Base-by-base conservation (phyloP, 1,140 invertebrate species). In the Danaus melanippus region DNA sequence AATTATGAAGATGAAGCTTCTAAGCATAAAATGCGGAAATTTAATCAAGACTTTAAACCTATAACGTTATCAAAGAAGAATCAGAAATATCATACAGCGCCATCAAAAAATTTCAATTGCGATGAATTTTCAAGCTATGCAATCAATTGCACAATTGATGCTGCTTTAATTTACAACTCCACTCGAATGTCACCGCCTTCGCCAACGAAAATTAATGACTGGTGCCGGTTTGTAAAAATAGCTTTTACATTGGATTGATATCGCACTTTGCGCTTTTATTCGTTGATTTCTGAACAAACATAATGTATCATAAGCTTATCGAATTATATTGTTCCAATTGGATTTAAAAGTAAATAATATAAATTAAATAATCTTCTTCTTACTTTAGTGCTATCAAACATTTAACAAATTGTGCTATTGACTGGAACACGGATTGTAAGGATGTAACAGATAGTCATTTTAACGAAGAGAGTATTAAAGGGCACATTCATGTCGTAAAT, bases 381-480 rank as follows among this genome's bases (percentile, higher is more conserved):
- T 47, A 40, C 69, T 67, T 10, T 64, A 84, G 81, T 62, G 70
- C 81, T 9, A 72, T 83, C 46, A 74, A 69, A 42, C 66, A 80
- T 11, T 58, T 83, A 10, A 79, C 76, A 39, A 75, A 71, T 49
- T 83, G 81, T 43, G 79, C 78, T 1, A 68, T 75, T 52, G 79
- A 84, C 50, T 84, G 81, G 81, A 84, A 81, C 44, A 51, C 67
- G 0, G 81, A 83, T 12, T 84, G 81, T 53, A 71, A 60, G 15
- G 74, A 76, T 10, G 69, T 76, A 1, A 76, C 75, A 2, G 75
- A 80, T 1, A 74, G 64, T 12, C 73, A 72, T 60, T 85, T 79
- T 60, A 81, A 83, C 21, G 76, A 79, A 51, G 78, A 83, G 21
- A 79, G 75, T 32, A 74, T 84, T n/a, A 69, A 70, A 7, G 81